Percentiles rank a stretch among this genome's conserved stretches.
Evolutionary conservation across 2,797 vertebrate genomes (phyloP).

Genomic region (Varecia variegata): DNA sequence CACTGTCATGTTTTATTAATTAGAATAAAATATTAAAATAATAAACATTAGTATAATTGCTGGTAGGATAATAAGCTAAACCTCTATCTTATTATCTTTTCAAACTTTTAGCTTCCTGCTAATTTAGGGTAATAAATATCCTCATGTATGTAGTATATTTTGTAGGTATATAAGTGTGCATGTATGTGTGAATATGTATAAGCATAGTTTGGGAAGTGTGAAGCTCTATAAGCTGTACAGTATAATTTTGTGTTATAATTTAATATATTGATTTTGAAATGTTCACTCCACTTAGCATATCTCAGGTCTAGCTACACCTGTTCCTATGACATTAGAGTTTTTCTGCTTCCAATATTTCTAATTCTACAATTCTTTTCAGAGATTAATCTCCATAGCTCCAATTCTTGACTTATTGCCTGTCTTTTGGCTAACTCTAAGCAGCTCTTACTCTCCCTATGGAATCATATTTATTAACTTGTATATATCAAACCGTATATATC

Average conservation of each 20-base stretch:
- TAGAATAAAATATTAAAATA: constrained; percentile 36
- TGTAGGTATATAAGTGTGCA: neutral
- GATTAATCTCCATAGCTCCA: neutral
- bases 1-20: constrained; percentile 24
- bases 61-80: neutral
- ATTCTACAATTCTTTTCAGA: neutral
- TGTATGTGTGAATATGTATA: neutral
- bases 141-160: neutral
- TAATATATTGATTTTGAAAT: neutral
- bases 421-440: neutral
- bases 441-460: neutral
- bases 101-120: neutral
- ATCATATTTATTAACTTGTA: neutral
- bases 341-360: neutral
- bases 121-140: constrained; percentile 7
- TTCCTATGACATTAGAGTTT: neutral
- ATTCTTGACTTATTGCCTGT: neutral
- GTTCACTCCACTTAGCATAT: neutral
- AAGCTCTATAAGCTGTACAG: neutral
- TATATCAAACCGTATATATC: neutral
- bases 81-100: neutral
- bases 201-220: neutral
- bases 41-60: neutral
- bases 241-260: neutral
- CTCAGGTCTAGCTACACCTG: neutral